Evolutionary conservation across 2,888 invertebrate genomes (phyloP).

Genomic region (Lepidocyrtinus sp.): DNA sequence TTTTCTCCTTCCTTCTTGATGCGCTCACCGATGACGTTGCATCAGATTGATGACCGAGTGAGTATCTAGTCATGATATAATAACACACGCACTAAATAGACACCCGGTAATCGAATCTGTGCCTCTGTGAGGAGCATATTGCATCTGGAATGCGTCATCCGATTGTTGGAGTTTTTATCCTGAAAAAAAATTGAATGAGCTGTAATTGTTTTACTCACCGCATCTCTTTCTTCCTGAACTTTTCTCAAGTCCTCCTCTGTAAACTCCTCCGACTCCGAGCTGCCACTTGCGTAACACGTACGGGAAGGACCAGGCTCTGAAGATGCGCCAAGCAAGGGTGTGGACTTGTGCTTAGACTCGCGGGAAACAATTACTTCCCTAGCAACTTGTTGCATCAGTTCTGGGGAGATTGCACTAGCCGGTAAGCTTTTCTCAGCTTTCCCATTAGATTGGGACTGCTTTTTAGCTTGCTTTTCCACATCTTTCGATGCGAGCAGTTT

Average conservation of each 20-base stretch:
- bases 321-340: constrained; percentile 33
- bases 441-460: constrained; percentile 50
- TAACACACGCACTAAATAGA: constrained; percentile 72
- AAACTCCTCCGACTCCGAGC: background rate
- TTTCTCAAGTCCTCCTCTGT: constrained; percentile 76
- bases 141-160: no score
- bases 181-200: no score
- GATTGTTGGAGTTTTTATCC: no score
- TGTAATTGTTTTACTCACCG: constrained; percentile 75
- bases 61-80: constrained; percentile 73
- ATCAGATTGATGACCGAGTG: constrained; percentile 72
- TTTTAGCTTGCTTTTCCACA: constrained; percentile 70
- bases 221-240: constrained; percentile 83
- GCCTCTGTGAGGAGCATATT: constrained; percentile 18
- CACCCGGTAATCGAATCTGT: constrained; percentile 71
- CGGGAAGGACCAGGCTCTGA: constrained; percentile 69
- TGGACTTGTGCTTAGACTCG: background rate
- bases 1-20: background rate
- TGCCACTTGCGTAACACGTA: background rate
- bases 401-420: constrained; percentile 74
- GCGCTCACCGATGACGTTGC: constrained; percentile 28
- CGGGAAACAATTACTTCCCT: constrained; percentile 70
- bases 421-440: constrained; percentile 43
- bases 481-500: constrained; percentile 77
- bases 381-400: constrained; percentile 72